Evolutionary conservation across 2,888 invertebrate genomes (phyloP).

Genomic region (Caradrina clavipalpis): DNA sequence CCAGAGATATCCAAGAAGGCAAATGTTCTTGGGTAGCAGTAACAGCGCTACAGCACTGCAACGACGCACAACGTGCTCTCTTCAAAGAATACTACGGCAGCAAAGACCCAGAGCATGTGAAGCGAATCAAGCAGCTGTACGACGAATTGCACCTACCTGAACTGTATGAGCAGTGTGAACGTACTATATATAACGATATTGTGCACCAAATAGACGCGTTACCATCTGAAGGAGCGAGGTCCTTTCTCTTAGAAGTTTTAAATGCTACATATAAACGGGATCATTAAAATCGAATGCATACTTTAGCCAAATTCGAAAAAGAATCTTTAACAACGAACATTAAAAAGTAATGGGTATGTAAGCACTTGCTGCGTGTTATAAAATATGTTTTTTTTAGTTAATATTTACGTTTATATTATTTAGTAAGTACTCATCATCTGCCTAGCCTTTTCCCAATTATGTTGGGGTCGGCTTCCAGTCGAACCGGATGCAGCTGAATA

Average conservation of each 20-base stretch:
- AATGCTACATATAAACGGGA: slow-evolving; percentile 33
- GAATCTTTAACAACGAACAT: too few species aligned
- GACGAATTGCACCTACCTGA: slow-evolving; percentile 91
- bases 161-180: slow-evolving; percentile 26
- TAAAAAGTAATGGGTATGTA: too few species aligned
- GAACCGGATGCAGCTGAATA: too few species aligned
- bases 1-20: slow-evolving; percentile 97
- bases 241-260: slow-evolving; percentile 31
- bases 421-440: too few species aligned
- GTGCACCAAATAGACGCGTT: slow-evolving; percentile 21
- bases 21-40: slow-evolving; percentile 98
- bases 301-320: too few species aligned
- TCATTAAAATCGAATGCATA: not conserved
- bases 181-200: slow-evolving; percentile 16
- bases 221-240: slow-evolving; percentile 16
- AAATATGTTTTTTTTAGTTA: too few species aligned
- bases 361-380: too few species aligned
- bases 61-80: slow-evolving; percentile 89
- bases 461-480: too few species aligned
- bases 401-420: too few species aligned
- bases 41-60: slow-evolving; percentile 94
- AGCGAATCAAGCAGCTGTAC: slow-evolving; percentile 74
- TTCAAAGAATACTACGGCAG: slow-evolving; percentile 93
- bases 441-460: too few species aligned
- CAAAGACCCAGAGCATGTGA: slow-evolving; percentile 91